phyloP scores from a whole-genome alignment of 2,888 invertebrate species.

The Nephrotoma flavescens region DNA sequence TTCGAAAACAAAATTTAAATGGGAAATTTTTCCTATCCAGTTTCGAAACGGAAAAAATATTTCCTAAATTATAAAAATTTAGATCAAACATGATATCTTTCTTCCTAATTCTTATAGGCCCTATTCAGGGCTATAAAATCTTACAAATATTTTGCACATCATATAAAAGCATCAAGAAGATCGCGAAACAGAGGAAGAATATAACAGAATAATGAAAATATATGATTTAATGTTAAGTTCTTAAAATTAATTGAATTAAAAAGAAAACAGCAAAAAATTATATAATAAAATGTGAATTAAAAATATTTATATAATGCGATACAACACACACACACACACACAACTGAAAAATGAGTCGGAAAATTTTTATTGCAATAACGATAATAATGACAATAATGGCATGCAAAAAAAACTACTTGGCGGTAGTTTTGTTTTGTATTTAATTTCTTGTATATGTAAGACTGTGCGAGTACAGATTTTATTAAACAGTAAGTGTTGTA shows the following conservation, averaged over 20 bases:
- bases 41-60: no score
- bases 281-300: background rate
- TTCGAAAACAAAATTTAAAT: no score
- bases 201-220: background rate
- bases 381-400: background rate
- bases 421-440: background rate
- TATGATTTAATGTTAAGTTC: background rate
- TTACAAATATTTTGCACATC: no score
- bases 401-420: background rate
- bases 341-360: background rate
- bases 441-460: background rate
- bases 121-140: no score
- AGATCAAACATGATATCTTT: no score
- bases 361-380: background rate
- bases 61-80: no score
- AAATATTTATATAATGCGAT: background rate
- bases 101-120: no score
- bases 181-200: no score
- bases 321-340: background rate
- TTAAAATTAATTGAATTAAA: background rate
- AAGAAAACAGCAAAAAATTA: background rate
- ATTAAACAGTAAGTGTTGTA: background rate
- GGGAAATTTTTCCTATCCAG: no score
- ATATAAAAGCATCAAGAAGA: no score
- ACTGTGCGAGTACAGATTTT: background rate